A percentile compares a stretch with the other conserved stretches of the same genome.
phyloP scores from a whole-genome alignment of 2,888 invertebrate genomes.

The Scelioninae gen. 2 region DNA sequence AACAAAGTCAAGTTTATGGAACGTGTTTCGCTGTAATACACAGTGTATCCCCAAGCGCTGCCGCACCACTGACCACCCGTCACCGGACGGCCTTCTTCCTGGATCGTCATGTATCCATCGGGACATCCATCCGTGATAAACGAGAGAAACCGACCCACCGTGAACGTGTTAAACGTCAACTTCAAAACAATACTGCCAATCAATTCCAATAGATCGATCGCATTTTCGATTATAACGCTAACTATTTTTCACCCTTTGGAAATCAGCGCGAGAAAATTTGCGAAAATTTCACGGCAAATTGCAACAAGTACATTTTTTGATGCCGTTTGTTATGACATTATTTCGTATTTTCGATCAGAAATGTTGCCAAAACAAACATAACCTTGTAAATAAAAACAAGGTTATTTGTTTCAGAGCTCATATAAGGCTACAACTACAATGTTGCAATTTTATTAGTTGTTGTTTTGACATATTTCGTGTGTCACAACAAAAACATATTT shows the following conservation, averaged over 20 bases:
- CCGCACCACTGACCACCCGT: conserved; percentile 90
- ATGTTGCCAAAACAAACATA: too few relatives aligned
- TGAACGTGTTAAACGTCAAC: conserved; percentile 90
- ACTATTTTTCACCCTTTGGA: conserved; percentile 13
- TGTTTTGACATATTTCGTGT: too few relatives aligned
- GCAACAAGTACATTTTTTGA: conserved; percentile 36
- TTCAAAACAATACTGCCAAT: conserved; percentile 74
- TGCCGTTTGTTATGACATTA: too few relatives aligned
- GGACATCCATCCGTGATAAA: conserved; percentile 87
- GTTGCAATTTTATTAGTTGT: too few relatives aligned
- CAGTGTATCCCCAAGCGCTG: conserved; percentile 89
- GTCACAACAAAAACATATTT: too few relatives aligned
- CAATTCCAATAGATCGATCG: conserved; percentile 35
- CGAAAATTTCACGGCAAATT: conserved; percentile 5
- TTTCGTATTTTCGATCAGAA: too few relatives aligned
- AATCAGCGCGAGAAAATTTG: conserved; percentile 27
- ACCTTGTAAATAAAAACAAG: too few relatives aligned
- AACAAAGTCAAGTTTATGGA: conserved; percentile 86
- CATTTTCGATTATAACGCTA: conserved; percentile 38
- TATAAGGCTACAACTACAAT: too few relatives aligned
- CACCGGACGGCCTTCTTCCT: conserved; percentile 83
- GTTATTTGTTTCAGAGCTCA: too few relatives aligned
- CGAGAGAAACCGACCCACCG: conserved; percentile 87
- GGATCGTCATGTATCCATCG: conserved; percentile 88
- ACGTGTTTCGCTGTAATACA: conserved; percentile 89